phyloP scores from a whole-genome alignment of 2,113 vertebrate species.

The Ascaphus truei region DNA sequence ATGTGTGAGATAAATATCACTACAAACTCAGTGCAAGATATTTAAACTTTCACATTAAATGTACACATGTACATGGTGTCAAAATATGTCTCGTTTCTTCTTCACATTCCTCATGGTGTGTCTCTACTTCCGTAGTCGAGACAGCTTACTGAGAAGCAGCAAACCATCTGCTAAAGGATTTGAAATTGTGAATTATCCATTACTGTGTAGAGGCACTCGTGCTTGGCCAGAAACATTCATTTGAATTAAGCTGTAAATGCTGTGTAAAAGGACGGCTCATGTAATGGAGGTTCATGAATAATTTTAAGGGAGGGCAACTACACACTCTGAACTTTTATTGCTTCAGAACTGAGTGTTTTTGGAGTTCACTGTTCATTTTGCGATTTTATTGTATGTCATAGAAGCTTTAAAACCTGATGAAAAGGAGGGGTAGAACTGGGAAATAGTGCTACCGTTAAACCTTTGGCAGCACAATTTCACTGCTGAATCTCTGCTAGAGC shows the following conservation, averaged over 20 bases:
- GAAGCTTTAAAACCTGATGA: constrained; percentile 68
- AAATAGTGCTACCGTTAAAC: constrained; percentile 61
- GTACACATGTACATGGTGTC: constrained; percentile 18
- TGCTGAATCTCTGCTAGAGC: constrained; percentile 56
- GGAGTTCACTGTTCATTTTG: constrained; percentile 64
- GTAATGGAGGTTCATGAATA: constrained; percentile 72
- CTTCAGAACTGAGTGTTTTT: constrained; percentile 65
- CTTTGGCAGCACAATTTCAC: constrained; percentile 54
- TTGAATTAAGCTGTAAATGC: constrained; percentile 76
- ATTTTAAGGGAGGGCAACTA: constrained; percentile 73
- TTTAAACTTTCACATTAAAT: not conserved
- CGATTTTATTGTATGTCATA: constrained; percentile 60
- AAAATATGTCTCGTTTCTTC: constrained; percentile 5
- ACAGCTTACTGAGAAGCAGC: constrained; percentile 84
- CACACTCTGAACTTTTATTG: constrained; percentile 70
- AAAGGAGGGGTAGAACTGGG: constrained; percentile 28
- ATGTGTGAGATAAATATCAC: not conserved
- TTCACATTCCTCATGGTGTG: constrained; percentile 23
- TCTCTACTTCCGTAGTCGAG: constrained; percentile 55
- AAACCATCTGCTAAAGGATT: constrained; percentile 93
- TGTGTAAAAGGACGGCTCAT: constrained; percentile 70
- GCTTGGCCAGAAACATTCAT: constrained; percentile 89
- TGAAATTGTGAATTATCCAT: constrained; percentile 90
- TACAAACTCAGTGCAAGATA: not conserved
- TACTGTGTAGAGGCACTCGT: constrained; percentile 82